These are phyloP conservation scores for Dolichotis patagonum DNA, from an alignment of 2,113 vertebrate species.

Conservation along the genomic window DNA sequence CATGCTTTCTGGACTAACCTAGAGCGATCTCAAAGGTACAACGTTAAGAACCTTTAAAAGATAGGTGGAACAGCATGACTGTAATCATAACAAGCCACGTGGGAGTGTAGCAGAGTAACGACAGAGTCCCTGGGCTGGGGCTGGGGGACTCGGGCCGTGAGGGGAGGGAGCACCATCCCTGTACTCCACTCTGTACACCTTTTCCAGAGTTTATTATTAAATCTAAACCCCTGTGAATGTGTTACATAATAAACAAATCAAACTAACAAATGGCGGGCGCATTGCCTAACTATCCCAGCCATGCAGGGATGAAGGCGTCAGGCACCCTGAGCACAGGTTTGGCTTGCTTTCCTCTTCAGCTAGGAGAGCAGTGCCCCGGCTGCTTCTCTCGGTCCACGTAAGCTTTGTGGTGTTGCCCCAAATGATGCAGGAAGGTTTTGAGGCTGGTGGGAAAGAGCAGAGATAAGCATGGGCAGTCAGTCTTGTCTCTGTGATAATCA, in stretches of 20 bases:
- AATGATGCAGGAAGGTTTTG: constrained; percentile 1
- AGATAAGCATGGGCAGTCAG: not conserved
- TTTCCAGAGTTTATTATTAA: not conserved
- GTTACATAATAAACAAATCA: not conserved
- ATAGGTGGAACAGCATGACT: not conserved
- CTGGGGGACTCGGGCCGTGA: fast-evolving
- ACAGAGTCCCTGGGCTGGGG: not conserved
- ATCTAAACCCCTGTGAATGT: not conserved
- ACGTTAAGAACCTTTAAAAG: not conserved
- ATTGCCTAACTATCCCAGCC: not conserved
- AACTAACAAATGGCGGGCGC: not conserved
- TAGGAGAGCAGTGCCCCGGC: too few species aligned
- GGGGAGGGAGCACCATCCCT: not conserved
- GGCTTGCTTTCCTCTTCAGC: not conserved
- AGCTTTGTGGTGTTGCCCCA: not conserved
- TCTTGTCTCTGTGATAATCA: not conserved
- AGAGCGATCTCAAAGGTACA: not conserved
- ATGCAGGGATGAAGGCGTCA: not conserved
- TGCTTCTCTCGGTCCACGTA: not conserved
- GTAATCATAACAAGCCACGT: not conserved
- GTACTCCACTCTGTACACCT: not conserved
- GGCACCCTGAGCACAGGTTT: not conserved
- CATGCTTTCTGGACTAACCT: not conserved
- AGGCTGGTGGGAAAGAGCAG: constrained; percentile 7
- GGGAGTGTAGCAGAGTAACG: not conserved